Base-by-base conservation (phyloP, 2,113 vertebrate genomes). In the Tiliqua scincoides region DNA sequence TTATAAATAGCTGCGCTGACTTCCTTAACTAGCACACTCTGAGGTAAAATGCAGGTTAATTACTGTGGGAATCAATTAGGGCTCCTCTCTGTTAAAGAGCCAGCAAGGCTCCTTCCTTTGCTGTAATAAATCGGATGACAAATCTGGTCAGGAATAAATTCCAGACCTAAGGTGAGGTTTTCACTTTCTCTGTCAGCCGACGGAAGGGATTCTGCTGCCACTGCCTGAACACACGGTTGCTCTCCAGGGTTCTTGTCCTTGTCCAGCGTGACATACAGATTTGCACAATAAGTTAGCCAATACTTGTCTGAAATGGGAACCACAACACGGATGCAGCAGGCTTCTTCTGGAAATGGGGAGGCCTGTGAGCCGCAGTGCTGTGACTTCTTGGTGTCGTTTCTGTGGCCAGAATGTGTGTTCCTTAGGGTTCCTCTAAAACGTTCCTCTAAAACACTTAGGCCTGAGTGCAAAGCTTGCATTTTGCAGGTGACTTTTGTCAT, bases 1-100 rank as follows among this genome's bases (percentile, higher is more conserved):
- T 98, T 98, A 99, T 98, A 98, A 99, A 98, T 98, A 98, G 98
- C 97, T 97, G 96, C 97, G 96, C 98, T 96, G 97, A 98, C 97
- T 97, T 98, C 97, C 95, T 97, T 98, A 98, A 98, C 98, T 97
- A 98, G 97, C 96, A 97, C 97, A 97, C 97, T 97, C 96, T 91
- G 96, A 97, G 97, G 97, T 98, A 97, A 97, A 97, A 97, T 96
- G 96, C 98, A 96, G 97, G 96, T 98, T 99, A 98, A 99, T 98
- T 98, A 98, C 97, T 97, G 98, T 99, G 98, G 98, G 98, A 99
- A 99, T 97, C 96, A 97, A 97, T 97, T 97, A 96, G 96, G 95
- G 95, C 95, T 97, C 96, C 96, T 96, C 96, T 96, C 78, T 2
- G 92, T 97, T 97, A 97, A 97, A 96, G 96, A 96, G 96, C 95